Percentiles rank a stretch among this genome's conserved stretches.
These are phyloP conservation scores for Syrphus vitripennis DNA, from an alignment of 2,888 invertebrate species.

Conservation along the genomic window DNA sequence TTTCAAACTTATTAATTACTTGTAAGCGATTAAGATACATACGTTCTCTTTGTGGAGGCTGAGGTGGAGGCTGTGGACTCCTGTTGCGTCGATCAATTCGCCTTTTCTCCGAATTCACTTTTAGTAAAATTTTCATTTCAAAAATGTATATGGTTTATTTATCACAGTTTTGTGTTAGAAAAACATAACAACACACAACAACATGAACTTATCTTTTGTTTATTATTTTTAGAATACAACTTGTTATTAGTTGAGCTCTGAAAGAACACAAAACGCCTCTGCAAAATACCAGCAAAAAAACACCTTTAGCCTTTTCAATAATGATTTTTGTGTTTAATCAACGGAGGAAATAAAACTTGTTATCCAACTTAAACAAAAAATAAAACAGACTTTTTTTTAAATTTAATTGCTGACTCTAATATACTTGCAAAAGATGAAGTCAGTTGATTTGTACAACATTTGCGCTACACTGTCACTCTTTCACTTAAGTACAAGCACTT, in stretches of 20 bases:
- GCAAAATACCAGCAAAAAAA: slow-evolving; percentile 3
- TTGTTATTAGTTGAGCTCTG: neutral
- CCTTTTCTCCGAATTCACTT: slow-evolving; percentile 79
- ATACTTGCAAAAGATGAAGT: neutral
- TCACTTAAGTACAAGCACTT: slow-evolving; percentile 10
- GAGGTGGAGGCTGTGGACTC: slow-evolving; percentile 47
- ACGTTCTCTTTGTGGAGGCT: slow-evolving; percentile 69
- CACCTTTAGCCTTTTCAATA: slow-evolving; percentile 20
- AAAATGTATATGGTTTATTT: neutral
- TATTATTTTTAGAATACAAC: neutral
- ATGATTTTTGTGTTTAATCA: neutral
- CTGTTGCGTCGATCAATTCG: slow-evolving; percentile 74
- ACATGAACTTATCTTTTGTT: slow-evolving; percentile 20
- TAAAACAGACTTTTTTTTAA: neutral
- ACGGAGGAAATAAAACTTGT: neutral
- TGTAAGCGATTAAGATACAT: neutral
- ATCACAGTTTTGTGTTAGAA: slow-evolving; percentile 6
- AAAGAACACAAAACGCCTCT: neutral
- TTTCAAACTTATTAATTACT: too few species aligned
- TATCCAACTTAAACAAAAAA: neutral
- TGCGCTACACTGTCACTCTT: neutral
- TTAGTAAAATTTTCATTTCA: slow-evolving; percentile 79
- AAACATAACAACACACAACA: too few species aligned
- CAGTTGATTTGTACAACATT: slow-evolving; percentile 1
- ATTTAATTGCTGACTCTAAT: neutral